These are phyloP conservation scores for Alviniconcha marisindica DNA, from an alignment of 1,140 invertebrate genomes.

Conservation along the genomic window DNA sequence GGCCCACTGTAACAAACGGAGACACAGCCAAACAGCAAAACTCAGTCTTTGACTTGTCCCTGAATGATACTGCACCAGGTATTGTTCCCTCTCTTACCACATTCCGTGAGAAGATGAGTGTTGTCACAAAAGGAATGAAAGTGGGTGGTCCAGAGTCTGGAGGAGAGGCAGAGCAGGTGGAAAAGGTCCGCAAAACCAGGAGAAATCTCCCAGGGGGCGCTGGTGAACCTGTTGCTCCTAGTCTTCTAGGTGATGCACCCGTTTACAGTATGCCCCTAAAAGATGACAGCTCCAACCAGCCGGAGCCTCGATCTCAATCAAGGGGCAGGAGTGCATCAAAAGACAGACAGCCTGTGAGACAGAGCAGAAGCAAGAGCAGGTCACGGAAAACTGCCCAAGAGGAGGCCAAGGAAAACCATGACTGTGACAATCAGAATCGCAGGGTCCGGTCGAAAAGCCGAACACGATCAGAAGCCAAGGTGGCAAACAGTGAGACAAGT, in stretches of 20 bases:
- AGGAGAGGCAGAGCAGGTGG: not conserved
- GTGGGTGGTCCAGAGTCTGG: not conserved
- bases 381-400: constrained; percentile 8
- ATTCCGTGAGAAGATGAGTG: constrained; percentile 17
- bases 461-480: not conserved
- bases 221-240: not conserved
- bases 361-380: constrained; percentile 29
- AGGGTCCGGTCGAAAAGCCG: constrained; percentile 17
- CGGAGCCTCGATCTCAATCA: constrained; percentile 31
- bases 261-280: constrained; percentile 37
- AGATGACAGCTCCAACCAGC: not conserved
- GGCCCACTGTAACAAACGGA: constrained; percentile 32
- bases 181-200: not conserved
- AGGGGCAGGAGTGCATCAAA: constrained; percentile 14
- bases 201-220: too few relatives aligned
- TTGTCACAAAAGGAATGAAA: not conserved
- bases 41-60: constrained; percentile 53
- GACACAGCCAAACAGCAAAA: not conserved
- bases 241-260: constrained; percentile 28
- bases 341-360: not conserved
- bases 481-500: not conserved
- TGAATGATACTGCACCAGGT: constrained; percentile 45
- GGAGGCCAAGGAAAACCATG: constrained; percentile 22
- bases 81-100: constrained; percentile 23
- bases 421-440: not conserved